A percentile compares a stretch with the other conserved stretches of the same genome.
These are phyloP conservation scores for Morone chrysops DNA, from an alignment of 2,113 vertebrate genomes.

Conservation along the genomic window DNA sequence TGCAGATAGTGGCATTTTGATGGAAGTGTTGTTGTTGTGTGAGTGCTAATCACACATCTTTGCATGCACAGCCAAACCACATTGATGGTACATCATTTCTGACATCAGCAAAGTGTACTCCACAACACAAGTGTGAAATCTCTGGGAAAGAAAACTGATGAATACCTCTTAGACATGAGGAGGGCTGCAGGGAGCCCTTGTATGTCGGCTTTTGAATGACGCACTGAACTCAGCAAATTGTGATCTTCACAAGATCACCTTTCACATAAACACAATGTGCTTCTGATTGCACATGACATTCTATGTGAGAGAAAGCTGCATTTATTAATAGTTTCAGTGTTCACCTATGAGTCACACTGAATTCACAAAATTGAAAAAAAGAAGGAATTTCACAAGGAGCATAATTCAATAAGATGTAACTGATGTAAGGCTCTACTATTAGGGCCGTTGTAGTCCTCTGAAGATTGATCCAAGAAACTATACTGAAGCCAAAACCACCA, in stretches of 20 bases:
- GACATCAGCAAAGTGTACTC: conserved; percentile 18
- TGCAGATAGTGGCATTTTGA: conserved; percentile 47
- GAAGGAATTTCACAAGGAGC: conserved; percentile 3
- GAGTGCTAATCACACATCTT: conserved; percentile 43
- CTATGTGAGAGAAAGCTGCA: neutral
- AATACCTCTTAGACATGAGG: neutral
- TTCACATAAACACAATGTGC: neutral
- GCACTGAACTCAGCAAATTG: neutral
- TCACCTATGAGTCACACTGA: neutral
- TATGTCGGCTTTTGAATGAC: conserved; percentile 22
- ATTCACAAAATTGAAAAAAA: neutral
- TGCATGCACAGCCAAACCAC: conserved; percentile 17
- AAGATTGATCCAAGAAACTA: conserved; percentile 45
- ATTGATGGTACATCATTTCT: conserved; percentile 6
- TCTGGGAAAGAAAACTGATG: conserved; percentile 14
- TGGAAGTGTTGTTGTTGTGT: conserved; percentile 39
- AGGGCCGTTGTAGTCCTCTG: conserved; percentile 15
- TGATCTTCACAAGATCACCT: neutral
- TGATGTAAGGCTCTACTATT: conserved; percentile 16
- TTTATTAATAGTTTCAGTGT: neutral
- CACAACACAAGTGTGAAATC: conserved; percentile 17
- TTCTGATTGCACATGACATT: neutral
- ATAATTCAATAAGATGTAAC: conserved; percentile 31
- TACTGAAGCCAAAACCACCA: conserved; percentile 30
- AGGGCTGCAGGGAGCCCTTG: neutral